A percentile compares a stretch with the other conserved stretches of the same genome.
Conservation (phyloP, 2,888 invertebrate genomes). For the Fabriciana adippe region DNA sequence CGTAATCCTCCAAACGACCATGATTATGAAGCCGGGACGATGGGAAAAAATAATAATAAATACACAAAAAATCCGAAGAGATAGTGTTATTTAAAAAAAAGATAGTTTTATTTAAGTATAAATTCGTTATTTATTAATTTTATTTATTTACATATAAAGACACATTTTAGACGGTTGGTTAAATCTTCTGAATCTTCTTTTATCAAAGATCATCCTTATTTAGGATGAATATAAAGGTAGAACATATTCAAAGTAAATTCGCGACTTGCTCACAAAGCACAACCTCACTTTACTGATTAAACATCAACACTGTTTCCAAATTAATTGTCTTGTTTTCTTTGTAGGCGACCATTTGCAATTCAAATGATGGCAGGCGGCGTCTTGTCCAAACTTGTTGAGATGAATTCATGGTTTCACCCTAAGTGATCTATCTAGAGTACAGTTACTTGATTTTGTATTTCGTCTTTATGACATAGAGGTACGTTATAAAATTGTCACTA, state of each 20-base stretch:
- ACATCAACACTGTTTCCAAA: constrained; percentile 63
- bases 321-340: constrained; percentile 77
- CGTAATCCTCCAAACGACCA: too few relatives aligned
- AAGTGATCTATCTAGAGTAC: constrained; percentile 25
- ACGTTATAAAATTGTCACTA: background rate
- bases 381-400: constrained; percentile 46
- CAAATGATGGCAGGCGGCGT: constrained; percentile 50
- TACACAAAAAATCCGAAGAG: too few relatives aligned
- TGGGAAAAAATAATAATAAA: too few relatives aligned
- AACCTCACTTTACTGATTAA: constrained; percentile 65
- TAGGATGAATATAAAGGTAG: background rate
- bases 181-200: too few relatives aligned
- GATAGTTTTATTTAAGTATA: too few relatives aligned
- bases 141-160: too few relatives aligned
- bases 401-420: constrained; percentile 31
- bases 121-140: too few relatives aligned
- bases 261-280: constrained; percentile 14
- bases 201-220: background rate
- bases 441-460: constrained; percentile 27
- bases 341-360: constrained; percentile 68
- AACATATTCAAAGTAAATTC: constrained; percentile 16
- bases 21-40: too few relatives aligned
- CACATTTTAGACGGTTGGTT: too few relatives aligned
- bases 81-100: too few relatives aligned
- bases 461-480: background rate